Evolutionary conservation across 2,797 vertebrate species (phyloP), one percentile per base, ranked within the genome.

Genomic region (Monodelphis domestica): DNA sequence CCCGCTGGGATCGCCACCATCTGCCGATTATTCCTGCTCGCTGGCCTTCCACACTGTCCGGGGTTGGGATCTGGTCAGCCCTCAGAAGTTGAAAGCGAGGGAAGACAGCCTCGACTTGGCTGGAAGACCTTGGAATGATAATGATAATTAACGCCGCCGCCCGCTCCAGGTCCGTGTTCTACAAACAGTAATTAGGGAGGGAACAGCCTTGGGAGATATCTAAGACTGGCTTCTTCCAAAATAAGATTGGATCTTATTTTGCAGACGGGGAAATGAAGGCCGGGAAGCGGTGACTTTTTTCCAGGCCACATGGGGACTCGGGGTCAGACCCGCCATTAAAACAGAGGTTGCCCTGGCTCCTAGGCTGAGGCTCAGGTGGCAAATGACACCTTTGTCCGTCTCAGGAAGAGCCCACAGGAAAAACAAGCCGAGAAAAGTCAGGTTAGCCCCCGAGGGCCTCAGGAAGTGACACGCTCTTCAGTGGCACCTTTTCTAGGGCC

Each of bases 131-230:
- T 91, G 93, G 95, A 96, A 96, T 95, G 96, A 97, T 97, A 94
- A 97, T 95, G 97, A 97, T 97, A 97, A 97, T 97, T 97, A 97
- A 95, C 92, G 90, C 94, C 70, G n/a, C n/a, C n/a, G n/a, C n/a
- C n/a, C n/a, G 59, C 93, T 95, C 96, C 93, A 96, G 95, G 97
- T 97, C 97, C 96, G 96, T 95, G 94, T 54, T n/a, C 78, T 59
- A 96, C 95, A 97, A 97, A 97, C 89, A 97, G 53, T 97, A 97
- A 97, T 97, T 97, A 97, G 95, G 94, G 24, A 89, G 56, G 55
- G 29, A 91, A 91, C 78, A 93, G 93, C 56, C 92, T 52, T 87
- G 54, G 15, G 94, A 97, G 90, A 91, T 91, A 95, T 92, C 94
- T 87, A 57, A 89, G 88, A 95, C 94, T 94, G 93, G 89, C 92